phyloP scores from a whole-genome alignment of 2,797 vertebrate species.

The Arnoldichthys spilopterus region DNA sequence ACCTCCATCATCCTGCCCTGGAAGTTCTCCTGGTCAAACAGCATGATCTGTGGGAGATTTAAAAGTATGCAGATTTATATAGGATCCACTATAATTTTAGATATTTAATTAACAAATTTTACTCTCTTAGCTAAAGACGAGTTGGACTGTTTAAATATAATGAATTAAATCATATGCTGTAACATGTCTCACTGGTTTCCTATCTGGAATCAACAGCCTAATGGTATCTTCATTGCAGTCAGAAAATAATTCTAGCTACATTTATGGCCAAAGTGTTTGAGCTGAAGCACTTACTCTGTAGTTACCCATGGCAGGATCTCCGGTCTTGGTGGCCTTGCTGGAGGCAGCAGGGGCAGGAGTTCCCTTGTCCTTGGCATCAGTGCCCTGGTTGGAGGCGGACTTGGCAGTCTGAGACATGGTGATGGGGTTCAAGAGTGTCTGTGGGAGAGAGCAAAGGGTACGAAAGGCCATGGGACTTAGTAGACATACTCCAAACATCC shows the following conservation, averaged over 20 bases:
- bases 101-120: neutral
- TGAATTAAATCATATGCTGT: too few species aligned
- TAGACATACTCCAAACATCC: slow-evolving; percentile 10
- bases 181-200: neutral
- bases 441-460: slow-evolving; percentile 30
- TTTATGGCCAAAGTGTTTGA: neutral
- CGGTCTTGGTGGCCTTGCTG: slow-evolving; percentile 82
- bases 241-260: neutral
- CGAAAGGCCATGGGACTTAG: slow-evolving; percentile 13
- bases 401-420: slow-evolving; percentile 90
- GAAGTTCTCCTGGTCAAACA: slow-evolving; percentile 97
- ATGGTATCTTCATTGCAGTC: neutral
- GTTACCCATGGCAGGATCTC: slow-evolving; percentile 81
- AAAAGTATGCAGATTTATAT: neutral
- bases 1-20: slow-evolving; percentile 91
- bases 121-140: neutral
- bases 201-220: neutral
- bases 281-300: slow-evolving; percentile 84
- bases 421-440: slow-evolving; percentile 76
- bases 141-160: too few species aligned
- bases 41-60: slow-evolving; percentile 78
- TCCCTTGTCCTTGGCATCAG: slow-evolving; percentile 87
- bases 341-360: slow-evolving; percentile 75
- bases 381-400: slow-evolving; percentile 82
- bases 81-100: too few species aligned